Evolutionary conservation across 2,888 invertebrate species (phyloP).

Genomic region (Acanthoscelides obtectus): DNA sequence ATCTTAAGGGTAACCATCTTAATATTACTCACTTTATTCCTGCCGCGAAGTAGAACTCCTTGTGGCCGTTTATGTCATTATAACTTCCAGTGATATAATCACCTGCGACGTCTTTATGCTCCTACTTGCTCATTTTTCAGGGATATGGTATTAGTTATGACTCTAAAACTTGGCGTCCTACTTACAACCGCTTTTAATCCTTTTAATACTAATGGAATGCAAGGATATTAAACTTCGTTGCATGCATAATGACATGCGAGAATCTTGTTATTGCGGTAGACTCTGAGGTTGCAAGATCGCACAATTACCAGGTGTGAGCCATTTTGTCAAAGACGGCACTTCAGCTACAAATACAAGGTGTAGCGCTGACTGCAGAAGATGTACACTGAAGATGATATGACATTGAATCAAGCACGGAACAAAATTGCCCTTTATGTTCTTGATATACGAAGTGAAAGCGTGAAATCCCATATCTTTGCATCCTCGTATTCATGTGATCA

Average conservation of each 20-base stretch:
- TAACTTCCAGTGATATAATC: background rate
- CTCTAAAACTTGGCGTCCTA: background rate
- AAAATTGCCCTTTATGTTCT: no score
- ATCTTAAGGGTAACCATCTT: no score
- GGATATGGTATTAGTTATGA: background rate
- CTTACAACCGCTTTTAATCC: background rate
- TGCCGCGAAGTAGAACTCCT: background rate
- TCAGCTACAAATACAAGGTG: no score
- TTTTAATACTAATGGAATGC: background rate
- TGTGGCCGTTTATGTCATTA: background rate
- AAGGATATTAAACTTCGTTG: background rate
- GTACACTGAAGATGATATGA: no score
- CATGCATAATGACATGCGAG: background rate
- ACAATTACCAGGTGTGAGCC: background rate
- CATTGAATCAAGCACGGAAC: no score
- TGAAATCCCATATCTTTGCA: no score
- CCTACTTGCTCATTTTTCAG: background rate
- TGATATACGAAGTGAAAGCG: no score
- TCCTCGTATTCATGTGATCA: no score
- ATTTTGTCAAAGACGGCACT: no score
- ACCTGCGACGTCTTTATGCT: background rate
- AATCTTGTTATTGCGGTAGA: background rate
- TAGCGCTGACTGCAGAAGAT: no score
- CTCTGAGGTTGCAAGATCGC: background rate
- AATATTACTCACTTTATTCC: background rate